Conservation (phyloP, 1,140 invertebrate genomes). For the Watersipora subatra region DNA sequence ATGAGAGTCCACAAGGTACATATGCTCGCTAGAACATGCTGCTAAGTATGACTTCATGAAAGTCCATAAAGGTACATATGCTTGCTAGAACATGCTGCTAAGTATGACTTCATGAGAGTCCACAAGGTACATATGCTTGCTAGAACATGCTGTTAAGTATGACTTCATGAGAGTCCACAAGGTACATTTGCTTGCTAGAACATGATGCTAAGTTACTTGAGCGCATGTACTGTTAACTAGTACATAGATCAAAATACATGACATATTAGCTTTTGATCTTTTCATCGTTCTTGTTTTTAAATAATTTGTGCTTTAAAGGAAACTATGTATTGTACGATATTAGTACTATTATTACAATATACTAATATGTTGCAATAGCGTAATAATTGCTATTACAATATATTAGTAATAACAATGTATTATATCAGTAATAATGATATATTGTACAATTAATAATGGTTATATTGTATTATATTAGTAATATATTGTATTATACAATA, state of each 20-base stretch:
- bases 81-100: not conserved
- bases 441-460: no score
- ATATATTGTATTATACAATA: no score
- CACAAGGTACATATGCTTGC: no score
- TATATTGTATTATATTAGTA: no score
- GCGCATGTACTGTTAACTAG: not conserved
- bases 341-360: no score
- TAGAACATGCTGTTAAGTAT: constrained; percentile 60
- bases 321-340: no score
- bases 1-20: constrained; percentile 45
- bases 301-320: constrained; percentile 66
- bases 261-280: not conserved
- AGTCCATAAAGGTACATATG: constrained; percentile 57
- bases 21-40: constrained; percentile 64
- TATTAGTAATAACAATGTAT: no score
- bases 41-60: constrained; percentile 68
- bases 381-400: no score
- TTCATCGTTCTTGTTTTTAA: constrained; percentile 58
- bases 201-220: no score
- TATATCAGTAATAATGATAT: no score
- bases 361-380: no score
- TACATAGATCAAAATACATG: not conserved
- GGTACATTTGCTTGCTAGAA: constrained; percentile 39
- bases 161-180: constrained; percentile 74
- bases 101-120: constrained; percentile 11